Evolutionary conservation across 2,888 invertebrate species (phyloP).

Genomic region (Morpho deidamia): DNA sequence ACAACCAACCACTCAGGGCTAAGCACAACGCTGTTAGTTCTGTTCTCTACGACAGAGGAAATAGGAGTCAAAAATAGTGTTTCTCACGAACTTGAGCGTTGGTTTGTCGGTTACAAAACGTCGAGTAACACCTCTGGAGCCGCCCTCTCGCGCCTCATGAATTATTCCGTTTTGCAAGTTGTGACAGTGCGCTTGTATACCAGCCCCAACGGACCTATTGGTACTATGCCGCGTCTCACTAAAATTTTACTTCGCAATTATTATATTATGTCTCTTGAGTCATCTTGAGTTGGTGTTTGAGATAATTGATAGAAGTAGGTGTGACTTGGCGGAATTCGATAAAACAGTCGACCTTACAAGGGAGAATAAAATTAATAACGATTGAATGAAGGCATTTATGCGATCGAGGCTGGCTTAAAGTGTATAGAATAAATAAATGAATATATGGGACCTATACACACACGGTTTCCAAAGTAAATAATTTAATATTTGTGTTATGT

Average conservation of each 20-base stretch:
- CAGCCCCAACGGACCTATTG: conserved; percentile 26
- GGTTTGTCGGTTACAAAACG: conserved; percentile 56
- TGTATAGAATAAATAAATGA: too few species aligned
- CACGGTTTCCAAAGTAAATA: too few species aligned
- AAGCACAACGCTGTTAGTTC: not conserved
- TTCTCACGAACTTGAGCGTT: conserved; percentile 12
- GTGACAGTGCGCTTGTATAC: conserved; percentile 42
- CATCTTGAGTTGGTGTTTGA: not conserved
- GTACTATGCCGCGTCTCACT: conserved; percentile 18
- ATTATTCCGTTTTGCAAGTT: conserved; percentile 54
- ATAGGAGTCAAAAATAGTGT: conserved; percentile 8
- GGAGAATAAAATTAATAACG: too few species aligned
- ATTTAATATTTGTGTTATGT: too few species aligned
- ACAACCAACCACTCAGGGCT: conserved; percentile 20
- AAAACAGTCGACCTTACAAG: too few species aligned
- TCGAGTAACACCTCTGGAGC: conserved; percentile 52
- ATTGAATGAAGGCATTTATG: too few species aligned
- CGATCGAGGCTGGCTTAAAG: too few species aligned
- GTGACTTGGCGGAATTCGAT: too few species aligned
- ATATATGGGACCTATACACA: too few species aligned
- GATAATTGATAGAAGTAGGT: too few species aligned
- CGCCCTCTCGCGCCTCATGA: conserved; percentile 56
- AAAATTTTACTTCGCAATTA: conserved; percentile 12
- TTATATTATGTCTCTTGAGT: conserved; percentile 2
- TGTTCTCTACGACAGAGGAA: conserved; percentile 4